Base-by-base conservation (phyloP, 2,113 vertebrate genomes). In the Heliornis fulica region DNA sequence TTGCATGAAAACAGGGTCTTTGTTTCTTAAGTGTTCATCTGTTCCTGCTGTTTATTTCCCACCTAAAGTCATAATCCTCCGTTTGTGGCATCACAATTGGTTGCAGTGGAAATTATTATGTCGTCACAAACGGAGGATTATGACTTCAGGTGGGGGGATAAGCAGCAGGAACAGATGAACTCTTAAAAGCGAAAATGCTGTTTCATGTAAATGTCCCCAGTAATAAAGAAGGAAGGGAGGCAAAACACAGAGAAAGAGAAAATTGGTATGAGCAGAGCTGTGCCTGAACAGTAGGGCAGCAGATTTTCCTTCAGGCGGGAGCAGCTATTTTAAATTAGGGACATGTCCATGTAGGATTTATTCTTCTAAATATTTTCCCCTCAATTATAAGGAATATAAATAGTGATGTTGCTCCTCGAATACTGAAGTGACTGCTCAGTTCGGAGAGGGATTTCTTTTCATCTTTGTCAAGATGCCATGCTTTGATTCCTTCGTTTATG, bases 61-160 rank as follows among this genome's bases (percentile, higher is more conserved):
- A 94, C 96, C 94, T 96, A 94, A 97, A 96, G 92, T 76, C 94
- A 94, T 96, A 93, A 87, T 89, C 93, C 63, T 89, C 70, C 4
- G 13, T 75, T 87, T 87, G 61, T 51, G 95, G 79, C 94, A 93
- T 85, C 90, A 78, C 59, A 80, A 77, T 54, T 61, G 81, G 96
- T 91, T 96, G 93, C 94, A 76, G 77, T 93, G 87, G 93, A 97
- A 97, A 97, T 84, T 61, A 92, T 76, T 46, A 65, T 85, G 72
- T 89, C 90, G 40, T 95, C 70, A 81, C 91, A 92, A 96, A 89
- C 38, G 0, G 61, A 77, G 90, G 79, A 95, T 97, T 88, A 93
- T 78, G 90, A 70, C 87, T 93, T 93, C 74, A 86, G 74, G 69
- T 93, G 59, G 75, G 83, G 94, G 53, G 34, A 45, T 90, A 95